Evolutionary conservation across 1,140 invertebrate genomes (phyloP), one percentile per base, ranked within the genome.

Genomic region (Drosophila melanica): DNA sequence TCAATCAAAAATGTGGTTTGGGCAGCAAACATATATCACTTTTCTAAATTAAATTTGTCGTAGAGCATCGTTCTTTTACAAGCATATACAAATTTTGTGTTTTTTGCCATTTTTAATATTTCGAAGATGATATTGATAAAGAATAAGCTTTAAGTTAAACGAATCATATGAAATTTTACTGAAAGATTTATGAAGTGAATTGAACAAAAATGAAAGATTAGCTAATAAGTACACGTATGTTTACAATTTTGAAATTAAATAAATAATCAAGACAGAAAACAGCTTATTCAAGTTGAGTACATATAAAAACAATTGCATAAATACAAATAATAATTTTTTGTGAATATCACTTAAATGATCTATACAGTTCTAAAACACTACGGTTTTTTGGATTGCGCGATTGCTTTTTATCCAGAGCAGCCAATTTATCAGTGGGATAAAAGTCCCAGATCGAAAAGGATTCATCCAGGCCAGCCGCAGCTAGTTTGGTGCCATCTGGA

Each of bases 371-470:
- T 20, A 81, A 18, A 9, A 11, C 37, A 50, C 80, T 79, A 7
- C 45, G 63, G 0, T 42, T 41, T 33, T 58, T 33, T 14, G 37
- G 48, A 7, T 10, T 12, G 20, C 39, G 14, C 6, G 37, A 47
- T 12, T 37, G 42, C 3, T 51, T 47, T n/a, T 67, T 67, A 0
- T 51, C 39, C 14, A 71, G 51, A 12, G 53, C 44, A 2, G 65
- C 41, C 11, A 27, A 12, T 39, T 65, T 66, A 37, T 78, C 47
- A 7, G 45, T 35, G 12, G 90, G 68, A 42, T 68, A 76, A 35
- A 91, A 92, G 45, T 86, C 90, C 90, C 90, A 92, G 14, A 92
- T 58, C 6, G 86, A 82, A 12, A 92, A 75, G 4, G 90, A 86
- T 23, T 91, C 86, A 42, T 92, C 90, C 1, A 86, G 48, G 10